Percentiles rank a stretch among this genome's conserved stretches.
phyloP scores from a whole-genome alignment of 2,888 invertebrate species.

The Sesia bembeciformis region DNA sequence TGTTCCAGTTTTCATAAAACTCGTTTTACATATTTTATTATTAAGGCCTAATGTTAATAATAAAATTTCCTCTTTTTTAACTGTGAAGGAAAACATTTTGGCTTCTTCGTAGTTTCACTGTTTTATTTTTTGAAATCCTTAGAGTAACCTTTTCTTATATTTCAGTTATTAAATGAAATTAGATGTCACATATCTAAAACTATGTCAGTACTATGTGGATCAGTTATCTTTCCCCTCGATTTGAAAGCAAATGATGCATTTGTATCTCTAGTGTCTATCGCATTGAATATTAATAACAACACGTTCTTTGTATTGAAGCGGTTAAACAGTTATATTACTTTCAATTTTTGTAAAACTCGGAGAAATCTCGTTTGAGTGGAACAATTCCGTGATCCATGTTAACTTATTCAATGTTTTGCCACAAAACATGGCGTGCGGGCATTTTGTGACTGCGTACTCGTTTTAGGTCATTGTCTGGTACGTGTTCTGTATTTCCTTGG shows the following conservation, averaged over 20 bases:
- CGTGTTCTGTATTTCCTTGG: slow-evolving; percentile 42
- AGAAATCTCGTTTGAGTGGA: slow-evolving; percentile 36
- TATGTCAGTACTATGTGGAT: no score
- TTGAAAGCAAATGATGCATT: no score
- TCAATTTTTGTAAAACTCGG: slow-evolving; percentile 24
- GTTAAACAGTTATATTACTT: slow-evolving; percentile 5
- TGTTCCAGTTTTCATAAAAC: neutral
- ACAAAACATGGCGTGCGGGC: slow-evolving; percentile 21
- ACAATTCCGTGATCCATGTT: slow-evolving; percentile 32
- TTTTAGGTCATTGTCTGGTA: slow-evolving; percentile 33
- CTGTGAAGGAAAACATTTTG: no score
- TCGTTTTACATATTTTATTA: neutral
- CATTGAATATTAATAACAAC: neutral
- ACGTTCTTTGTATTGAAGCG: neutral
- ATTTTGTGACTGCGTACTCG: slow-evolving; percentile 22
- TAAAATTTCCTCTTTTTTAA: no score
- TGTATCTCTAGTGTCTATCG: neutral
- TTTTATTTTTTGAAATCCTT: no score
- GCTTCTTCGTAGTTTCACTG: no score
- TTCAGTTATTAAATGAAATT: no score
- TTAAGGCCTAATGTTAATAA: no score
- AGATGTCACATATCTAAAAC: no score
- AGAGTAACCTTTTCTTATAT: no score
- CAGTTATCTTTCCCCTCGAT: no score
- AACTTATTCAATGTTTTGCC: slow-evolving; percentile 28